Base-by-base conservation (phyloP, 2,113 vertebrate genomes). In the Otis tarda region DNA sequence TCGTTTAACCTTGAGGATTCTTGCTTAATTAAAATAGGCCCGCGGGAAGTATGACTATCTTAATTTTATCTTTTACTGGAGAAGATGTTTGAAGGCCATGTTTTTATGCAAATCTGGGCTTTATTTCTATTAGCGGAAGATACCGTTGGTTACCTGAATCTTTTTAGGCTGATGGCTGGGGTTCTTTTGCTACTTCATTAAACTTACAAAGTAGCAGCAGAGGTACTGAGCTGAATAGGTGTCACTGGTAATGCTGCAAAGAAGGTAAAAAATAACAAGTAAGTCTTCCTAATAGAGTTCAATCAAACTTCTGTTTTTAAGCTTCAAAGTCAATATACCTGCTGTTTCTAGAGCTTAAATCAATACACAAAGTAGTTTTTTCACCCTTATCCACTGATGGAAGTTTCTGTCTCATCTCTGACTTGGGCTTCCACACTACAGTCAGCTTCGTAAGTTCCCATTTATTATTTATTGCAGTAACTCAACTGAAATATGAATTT, bases 41-140 rank as follows among this genome's bases (percentile, higher is more conserved):
- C 35, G 30, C 80, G 84, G 82, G 71, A 95, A 90, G n/a, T 59
- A 50, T 0, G 6, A 33, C 89, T 88, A 39, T 84, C 77, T 93
- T 75, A 81, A 83, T 81, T 78, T 90, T 91, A 64, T 87, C 65
- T 91, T 95, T 91, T 87, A 87, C 39, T 35, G 37, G 39, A 89
- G 61, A 87, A 94, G 73, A 82, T 69, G 53, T 73, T 91, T 76
- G 81, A 93, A 87, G 41, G 59, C 81, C 10, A 9, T 61, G 70
- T 65, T 76, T 80, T 93, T 63, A 65, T 55, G 70, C 35, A 79
- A 43, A 64, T 74, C 69, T 49, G 71, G 83, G 63, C 25, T 74
- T 86, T 73, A 73, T 53, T 95, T 88, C 56, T 81, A 27, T 70
- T 84, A 87, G 56, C 24, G 65, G 61, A 16, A 69, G 57, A 37